These are phyloP conservation scores for Lerista edwardsae DNA, from an alignment of 2,797 vertebrate genomes.

Conservation along the genomic window DNA sequence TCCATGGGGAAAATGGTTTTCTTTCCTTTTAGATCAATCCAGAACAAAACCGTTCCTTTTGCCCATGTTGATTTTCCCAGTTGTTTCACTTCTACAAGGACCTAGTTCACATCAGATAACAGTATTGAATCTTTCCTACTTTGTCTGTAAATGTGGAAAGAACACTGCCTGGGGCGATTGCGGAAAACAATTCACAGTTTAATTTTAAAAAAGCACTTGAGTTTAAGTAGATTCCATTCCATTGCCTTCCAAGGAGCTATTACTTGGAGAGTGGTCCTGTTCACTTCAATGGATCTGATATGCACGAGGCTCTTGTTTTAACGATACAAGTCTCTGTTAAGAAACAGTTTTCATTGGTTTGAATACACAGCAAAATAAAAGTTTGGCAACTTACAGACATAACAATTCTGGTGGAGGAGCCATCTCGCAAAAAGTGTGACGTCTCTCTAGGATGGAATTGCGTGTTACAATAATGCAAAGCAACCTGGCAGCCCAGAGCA, in stretches of 20 bases:
- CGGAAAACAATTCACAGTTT: not conserved
- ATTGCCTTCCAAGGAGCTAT: not conserved
- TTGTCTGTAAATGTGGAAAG: not conserved
- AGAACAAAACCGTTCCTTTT: not conserved
- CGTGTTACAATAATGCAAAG: not conserved
- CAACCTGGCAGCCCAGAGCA: no score
- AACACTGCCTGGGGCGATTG: no score
- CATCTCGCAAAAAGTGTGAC: not conserved
- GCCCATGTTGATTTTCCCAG: not conserved
- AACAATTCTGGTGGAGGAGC: not conserved
- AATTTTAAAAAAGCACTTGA: not conserved
- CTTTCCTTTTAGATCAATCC: slow-evolving; percentile 11
- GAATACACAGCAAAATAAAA: not conserved
- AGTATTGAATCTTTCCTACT: not conserved
- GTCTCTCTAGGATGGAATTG: not conserved
- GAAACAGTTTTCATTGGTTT: not conserved
- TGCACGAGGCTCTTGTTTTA: not conserved
- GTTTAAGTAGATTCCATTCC: not conserved
- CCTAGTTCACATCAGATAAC: not conserved
- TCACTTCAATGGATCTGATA: not conserved
- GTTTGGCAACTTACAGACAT: not conserved
- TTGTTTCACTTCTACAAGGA: not conserved
- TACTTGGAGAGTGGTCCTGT: not conserved
- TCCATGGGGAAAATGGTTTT: not conserved
- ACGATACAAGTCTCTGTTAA: not conserved